phyloP scores from a whole-genome alignment of 2,888 invertebrate species.

The Hypomecis atomaria region DNA sequence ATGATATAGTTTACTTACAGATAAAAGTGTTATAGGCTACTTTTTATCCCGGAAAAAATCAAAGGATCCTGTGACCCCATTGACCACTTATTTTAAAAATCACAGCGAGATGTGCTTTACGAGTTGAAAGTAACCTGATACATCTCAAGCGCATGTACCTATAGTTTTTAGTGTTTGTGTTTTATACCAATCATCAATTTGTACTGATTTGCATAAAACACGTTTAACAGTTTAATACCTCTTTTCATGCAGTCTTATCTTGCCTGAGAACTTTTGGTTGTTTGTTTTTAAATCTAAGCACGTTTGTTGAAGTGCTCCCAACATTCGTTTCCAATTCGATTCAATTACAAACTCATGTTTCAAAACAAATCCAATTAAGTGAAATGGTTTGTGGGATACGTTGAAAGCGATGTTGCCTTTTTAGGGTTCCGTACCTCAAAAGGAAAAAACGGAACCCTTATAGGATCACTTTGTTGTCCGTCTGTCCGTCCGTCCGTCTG shows the following conservation, averaged over 20 bases:
- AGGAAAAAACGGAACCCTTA: no score
- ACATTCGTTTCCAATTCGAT: slow-evolving; percentile 65
- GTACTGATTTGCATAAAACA: slow-evolving; percentile 32
- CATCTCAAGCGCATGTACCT: slow-evolving; percentile 1
- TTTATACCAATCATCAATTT: slow-evolving; percentile 26
- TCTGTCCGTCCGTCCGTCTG: no score
- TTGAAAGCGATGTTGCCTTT: slow-evolving; percentile 26
- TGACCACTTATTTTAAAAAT: no score
- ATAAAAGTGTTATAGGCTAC: no score
- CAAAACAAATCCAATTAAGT: slow-evolving; percentile 65
- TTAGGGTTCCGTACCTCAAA: no score
- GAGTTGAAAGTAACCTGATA: slow-evolving; percentile 1
- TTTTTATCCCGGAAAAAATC: no score
- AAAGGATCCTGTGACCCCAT: no score
- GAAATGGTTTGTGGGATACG: slow-evolving; percentile 40
- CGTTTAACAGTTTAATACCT: slow-evolving; percentile 18
- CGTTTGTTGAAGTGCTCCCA: slow-evolving; percentile 54
- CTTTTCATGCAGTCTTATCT: slow-evolving; percentile 23
- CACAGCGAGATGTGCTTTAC: no score
- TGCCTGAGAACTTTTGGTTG: slow-evolving; percentile 33
- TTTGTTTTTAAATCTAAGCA: slow-evolving; percentile 54
- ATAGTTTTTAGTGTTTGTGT: slow-evolving; percentile 7
- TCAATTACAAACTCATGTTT: slow-evolving; percentile 74
- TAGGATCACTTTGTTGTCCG: no score
- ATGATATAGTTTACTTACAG: neutral